Percentiles rank a stretch among this genome's conserved stretches.
Conservation (phyloP, 2,797 vertebrate species). For the Oceanodroma leucorhoa region DNA sequence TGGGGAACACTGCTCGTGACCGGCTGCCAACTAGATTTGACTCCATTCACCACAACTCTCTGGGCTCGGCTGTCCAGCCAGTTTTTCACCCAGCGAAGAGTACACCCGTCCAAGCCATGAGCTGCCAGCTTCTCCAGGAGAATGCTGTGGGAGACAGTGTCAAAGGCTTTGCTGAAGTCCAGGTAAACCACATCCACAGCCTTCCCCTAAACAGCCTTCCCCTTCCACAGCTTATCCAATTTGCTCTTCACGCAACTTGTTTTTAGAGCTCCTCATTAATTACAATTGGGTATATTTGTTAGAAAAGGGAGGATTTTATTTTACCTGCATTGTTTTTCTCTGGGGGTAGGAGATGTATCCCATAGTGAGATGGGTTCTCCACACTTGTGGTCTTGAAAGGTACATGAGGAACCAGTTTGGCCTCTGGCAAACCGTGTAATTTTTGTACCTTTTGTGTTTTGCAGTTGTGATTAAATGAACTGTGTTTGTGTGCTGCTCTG, state of each 20-base stretch:
- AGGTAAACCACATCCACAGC: too few relatives aligned
- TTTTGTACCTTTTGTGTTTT: not conserved
- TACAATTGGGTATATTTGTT: not conserved
- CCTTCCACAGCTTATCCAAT: too few relatives aligned
- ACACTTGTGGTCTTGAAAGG: not conserved
- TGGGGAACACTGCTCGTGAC: too few relatives aligned
- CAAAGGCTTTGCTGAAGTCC: too few relatives aligned
- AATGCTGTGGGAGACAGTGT: too few relatives aligned
- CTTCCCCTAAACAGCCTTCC: too few relatives aligned
- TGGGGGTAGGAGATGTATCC: not conserved
- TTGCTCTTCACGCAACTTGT: not conserved
- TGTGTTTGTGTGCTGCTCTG: not conserved
- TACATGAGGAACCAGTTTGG: not conserved
- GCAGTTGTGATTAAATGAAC: not conserved
- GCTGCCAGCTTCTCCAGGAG: too few relatives aligned
- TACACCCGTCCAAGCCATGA: too few relatives aligned
- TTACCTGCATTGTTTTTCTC: not conserved
- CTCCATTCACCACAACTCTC: too few relatives aligned
- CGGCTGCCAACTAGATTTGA: too few relatives aligned
- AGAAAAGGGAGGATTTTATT: not conserved
- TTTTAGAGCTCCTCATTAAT: not conserved
- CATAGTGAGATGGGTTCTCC: not conserved
- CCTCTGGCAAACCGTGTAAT: accelerated
- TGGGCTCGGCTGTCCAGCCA: too few relatives aligned
- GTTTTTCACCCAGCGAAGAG: too few relatives aligned